These are phyloP conservation scores for Lingula anatina DNA, from an alignment of 2,888 invertebrate genomes.

Conservation along the genomic window DNA sequence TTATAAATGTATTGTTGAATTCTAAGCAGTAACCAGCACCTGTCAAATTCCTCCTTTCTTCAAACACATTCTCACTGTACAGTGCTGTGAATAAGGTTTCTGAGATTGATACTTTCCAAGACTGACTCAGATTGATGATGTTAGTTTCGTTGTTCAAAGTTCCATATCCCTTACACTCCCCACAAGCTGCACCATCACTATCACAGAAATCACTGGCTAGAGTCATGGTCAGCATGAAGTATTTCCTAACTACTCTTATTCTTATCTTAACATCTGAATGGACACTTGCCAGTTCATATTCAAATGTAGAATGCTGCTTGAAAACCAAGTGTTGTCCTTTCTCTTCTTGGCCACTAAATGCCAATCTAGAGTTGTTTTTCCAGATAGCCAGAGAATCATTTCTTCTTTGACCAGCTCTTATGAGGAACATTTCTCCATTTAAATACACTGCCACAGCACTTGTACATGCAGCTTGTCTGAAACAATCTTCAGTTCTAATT, in stretches of 20 bases:
- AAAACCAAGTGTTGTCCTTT: too few relatives aligned
- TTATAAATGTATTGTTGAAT: slow-evolving; percentile 7
- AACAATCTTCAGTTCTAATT: slow-evolving; percentile 11
- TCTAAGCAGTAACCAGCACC: slow-evolving; percentile 12
- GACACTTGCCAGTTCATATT: too few relatives aligned
- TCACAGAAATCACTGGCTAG: too few relatives aligned
- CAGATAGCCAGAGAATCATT: slow-evolving; percentile 13
- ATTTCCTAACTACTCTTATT: too few relatives aligned
- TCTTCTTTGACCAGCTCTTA: slow-evolving; percentile 13
- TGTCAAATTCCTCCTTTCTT: slow-evolving; percentile 6
- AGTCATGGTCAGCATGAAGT: too few relatives aligned
- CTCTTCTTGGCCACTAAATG: too few relatives aligned
- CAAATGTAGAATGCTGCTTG: too few relatives aligned
- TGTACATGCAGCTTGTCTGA: slow-evolving; percentile 10
- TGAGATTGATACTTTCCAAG: slow-evolving; percentile 8
- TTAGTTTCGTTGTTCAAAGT: too few relatives aligned
- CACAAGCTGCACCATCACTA: too few relatives aligned
- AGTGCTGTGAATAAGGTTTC: slow-evolving; percentile 12
- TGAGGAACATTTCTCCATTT: slow-evolving; percentile 10
- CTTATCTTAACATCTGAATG: too few relatives aligned
- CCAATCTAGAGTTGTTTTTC: too few relatives aligned
- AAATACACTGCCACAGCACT: slow-evolving; percentile 11
- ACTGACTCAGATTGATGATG: neutral
- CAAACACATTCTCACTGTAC: slow-evolving; percentile 5
- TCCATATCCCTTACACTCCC: too few relatives aligned